Base-by-base conservation (phyloP, 1,140 invertebrate species). In the Trichonephila inaurata region DNA sequence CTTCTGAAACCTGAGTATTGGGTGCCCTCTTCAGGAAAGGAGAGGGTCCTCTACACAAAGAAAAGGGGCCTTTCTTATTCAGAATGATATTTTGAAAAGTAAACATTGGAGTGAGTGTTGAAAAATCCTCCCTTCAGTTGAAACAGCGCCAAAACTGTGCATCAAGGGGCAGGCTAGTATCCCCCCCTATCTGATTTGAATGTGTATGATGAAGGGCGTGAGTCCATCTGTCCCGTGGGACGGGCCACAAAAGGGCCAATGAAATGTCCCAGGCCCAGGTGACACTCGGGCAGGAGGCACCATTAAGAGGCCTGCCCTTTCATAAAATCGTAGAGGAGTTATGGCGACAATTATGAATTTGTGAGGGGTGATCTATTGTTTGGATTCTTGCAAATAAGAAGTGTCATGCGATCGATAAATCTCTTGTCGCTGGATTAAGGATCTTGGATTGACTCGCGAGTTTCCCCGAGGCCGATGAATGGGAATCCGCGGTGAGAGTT, bases 271-370 rank as follows among this genome's bases (percentile, higher is more conserved):
- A 72, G 28, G 69, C 28, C 24, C 62, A 69, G 64, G 62, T 89
- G 88, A 66, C n/a, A 66, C 64, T 66, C 12, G 40, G 81, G 33
- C 90, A 86, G 90, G 72, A 64, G 64, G 64, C 64, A 66, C 64
- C 69, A 72, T 72, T 72, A 72, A 72, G 61, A 66, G 90, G 44
- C 89, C 21, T 81, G 60, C 82, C 82, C 83, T 72, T 93, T 93
- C 91, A 93, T 40, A 92, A 85, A 66, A 61, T n/a, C 60, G 14
- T 33, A 72, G 69, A 83, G 81, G 82, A 92, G 90, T 92, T 92
- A 92, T 92, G 61, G 90, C 77, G 90, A 92, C 90, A 93, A 93
- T 93, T 93, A 93, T 93, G 91, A 93, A 93, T 93, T 93, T 93
- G 83, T 40, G 91, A 93, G 81, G 81, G 77, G 90, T 51, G 89